Evolutionary conservation across 2,113 vertebrate species (phyloP).

Genomic region (Pogona vitticeps): DNA sequence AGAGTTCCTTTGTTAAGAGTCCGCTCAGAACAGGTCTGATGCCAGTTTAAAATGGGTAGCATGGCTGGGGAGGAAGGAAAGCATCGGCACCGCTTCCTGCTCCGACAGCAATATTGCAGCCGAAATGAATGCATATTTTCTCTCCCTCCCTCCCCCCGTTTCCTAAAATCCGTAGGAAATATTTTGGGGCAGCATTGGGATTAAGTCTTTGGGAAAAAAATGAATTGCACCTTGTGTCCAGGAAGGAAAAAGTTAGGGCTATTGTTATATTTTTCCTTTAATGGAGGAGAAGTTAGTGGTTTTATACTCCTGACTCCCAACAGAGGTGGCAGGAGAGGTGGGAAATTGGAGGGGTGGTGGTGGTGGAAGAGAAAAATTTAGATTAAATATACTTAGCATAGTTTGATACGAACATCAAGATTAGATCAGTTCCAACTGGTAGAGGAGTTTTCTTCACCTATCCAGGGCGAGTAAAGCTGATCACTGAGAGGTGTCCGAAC

Average conservation of each 20-base stretch:
- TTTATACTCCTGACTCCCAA: neutral
- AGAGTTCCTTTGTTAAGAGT: neutral
- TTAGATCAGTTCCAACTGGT: neutral
- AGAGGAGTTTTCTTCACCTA: neutral
- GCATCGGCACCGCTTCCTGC: neutral
- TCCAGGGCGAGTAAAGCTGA: neutral
- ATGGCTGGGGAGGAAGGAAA: neutral
- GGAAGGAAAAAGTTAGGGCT: neutral
- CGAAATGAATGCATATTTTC: too few relatives aligned
- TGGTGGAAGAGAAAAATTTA: neutral
- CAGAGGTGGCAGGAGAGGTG: neutral
- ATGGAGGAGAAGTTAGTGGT: too few relatives aligned
- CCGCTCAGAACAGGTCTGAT: neutral
- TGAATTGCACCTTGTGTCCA: too few relatives aligned
- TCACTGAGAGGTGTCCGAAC: neutral
- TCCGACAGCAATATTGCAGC: neutral
- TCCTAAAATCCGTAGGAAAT: neutral
- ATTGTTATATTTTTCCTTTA: neutral
- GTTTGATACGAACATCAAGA: neutral
- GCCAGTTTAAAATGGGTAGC: neutral
- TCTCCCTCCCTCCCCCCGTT: neutral
- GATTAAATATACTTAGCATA: neutral
- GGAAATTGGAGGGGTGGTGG: too few relatives aligned
- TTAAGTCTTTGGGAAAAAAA: neutral
- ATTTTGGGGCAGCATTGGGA: neutral